Base-by-base conservation (phyloP, 1,140 invertebrate genomes). In the Papilio polytes region DNA sequence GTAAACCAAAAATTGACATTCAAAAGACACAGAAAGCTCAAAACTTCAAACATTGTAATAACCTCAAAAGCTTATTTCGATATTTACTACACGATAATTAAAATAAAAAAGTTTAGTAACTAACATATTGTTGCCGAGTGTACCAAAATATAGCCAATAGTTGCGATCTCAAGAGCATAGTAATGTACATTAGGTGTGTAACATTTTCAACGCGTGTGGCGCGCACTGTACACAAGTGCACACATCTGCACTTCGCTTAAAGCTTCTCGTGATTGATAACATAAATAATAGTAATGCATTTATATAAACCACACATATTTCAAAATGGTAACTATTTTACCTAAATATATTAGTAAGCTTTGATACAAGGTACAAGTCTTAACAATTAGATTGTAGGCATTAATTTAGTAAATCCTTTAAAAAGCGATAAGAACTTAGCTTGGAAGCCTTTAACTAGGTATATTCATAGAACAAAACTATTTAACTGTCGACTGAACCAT, bases 141-240 rank as follows among this genome's bases (percentile, higher is more conserved):
- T 70, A 31, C 26, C 13, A 31, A 70, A 15, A 4, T 31, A 13
- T 26, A 70, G 1, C 26, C 26, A 70, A 15, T 7, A 70, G 63
- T 41, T 70, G 63, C 63, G 22, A 70, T 70, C 63, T 70, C 63
- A 70, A 31, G 63, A 70, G 59, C 22, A n/a, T 22, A 70, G 63
- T 63, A 22, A 63, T n/a, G 13, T 70, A 31, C 22, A 70, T 31
- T 31, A 70, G 63, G 13, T 70, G 26, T 15, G 63, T 70, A 70
- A 70, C 13, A 31, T 31, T 26, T 3, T 12, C 26, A 36, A 15
- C 26, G 63, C 63, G 22, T 70, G 22, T 26, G 63, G 12, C 63
- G 22, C 59, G 63, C 22, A 70, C 63, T 70, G 63, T 70, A 70
- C 63, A 63, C 26, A 70, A 70, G 63, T 70, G 63, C 63, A 31